Evolutionary conservation across 2,113 vertebrate species (phyloP).

Genomic region (Muntiacus reevesi): DNA sequence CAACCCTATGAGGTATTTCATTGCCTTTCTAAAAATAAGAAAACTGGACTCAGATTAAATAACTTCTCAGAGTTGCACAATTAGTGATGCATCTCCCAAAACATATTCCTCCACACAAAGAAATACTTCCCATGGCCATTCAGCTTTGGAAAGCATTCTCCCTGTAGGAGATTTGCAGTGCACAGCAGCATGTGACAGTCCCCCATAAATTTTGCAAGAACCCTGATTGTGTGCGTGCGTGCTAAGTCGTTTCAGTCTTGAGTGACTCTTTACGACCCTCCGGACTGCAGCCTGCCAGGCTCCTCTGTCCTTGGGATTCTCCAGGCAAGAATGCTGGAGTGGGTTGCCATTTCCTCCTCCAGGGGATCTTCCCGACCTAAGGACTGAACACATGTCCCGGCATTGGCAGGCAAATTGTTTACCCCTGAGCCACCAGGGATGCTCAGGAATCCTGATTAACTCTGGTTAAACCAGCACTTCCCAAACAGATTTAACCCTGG

Average conservation of each 20-base stretch:
- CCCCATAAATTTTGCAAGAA: neutral
- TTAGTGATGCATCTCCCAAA: neutral
- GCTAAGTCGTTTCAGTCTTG: neutral
- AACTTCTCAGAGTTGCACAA: neutral
- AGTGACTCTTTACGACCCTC: neutral
- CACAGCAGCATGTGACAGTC: neutral
- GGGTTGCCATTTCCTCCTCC: neutral
- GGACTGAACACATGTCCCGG: neutral
- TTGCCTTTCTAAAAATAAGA: neutral
- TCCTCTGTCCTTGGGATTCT: neutral
- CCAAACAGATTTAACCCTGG: neutral
- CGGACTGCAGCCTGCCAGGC: accelerated
- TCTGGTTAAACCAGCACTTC: neutral
- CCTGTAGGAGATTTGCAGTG: too few species aligned
- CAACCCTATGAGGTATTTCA: neutral
- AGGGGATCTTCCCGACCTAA: neutral
- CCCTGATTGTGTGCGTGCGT: neutral
- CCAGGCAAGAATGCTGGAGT: neutral
- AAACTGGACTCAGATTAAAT: neutral
- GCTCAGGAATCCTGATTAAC: neutral
- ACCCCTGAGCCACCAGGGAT: neutral
- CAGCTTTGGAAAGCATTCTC: neutral
- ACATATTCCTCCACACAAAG: neutral
- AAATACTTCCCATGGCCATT: neutral
- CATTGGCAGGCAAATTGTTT: neutral